Percentiles rank a stretch among this genome's conserved stretches.
Conservation (phyloP, 2,888 invertebrate genomes). For the Corbicula japonica region DNA sequence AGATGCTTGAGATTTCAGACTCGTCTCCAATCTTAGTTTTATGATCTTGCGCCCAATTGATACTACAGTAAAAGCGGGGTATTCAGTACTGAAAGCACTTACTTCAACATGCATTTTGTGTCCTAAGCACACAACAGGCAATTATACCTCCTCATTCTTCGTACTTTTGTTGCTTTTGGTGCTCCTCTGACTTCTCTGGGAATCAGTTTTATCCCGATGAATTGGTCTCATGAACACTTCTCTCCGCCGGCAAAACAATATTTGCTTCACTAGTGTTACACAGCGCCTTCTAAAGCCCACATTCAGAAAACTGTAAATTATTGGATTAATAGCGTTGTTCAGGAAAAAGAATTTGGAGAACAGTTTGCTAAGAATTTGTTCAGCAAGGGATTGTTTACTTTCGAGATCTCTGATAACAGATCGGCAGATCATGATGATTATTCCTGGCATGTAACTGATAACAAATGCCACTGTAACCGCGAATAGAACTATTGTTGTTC, state of each 20-base stretch:
- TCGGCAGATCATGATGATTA: constrained; percentile 67
- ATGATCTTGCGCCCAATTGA: too few species aligned
- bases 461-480: constrained; percentile 71
- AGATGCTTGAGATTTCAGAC: too few species aligned
- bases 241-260: constrained; percentile 38
- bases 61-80: too few species aligned
- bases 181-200: constrained; percentile 57
- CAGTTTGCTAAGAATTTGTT: constrained; percentile 68
- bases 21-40: too few species aligned
- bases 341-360: constrained; percentile 69
- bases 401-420: constrained; percentile 64
- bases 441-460: constrained; percentile 66
- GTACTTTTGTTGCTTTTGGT: constrained; percentile 54
- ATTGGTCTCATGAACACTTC: constrained; percentile 21
- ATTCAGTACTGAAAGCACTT: too few species aligned
- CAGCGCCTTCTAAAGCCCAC: constrained; percentile 65
- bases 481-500: constrained; percentile 67
- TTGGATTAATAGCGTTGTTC: constrained; percentile 69
- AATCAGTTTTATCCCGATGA: constrained; percentile 50
- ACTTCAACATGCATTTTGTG: too few species aligned
- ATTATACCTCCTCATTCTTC: constrained; percentile 51
- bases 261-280: constrained; percentile 50
- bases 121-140: too few species aligned
- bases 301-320: constrained; percentile 71
- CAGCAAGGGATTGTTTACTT: constrained; percentile 49